Evolutionary conservation across 1,140 invertebrate genomes (phyloP), one percentile per base, ranked within the genome.

Genomic region (Bicyclus anynana): DNA sequence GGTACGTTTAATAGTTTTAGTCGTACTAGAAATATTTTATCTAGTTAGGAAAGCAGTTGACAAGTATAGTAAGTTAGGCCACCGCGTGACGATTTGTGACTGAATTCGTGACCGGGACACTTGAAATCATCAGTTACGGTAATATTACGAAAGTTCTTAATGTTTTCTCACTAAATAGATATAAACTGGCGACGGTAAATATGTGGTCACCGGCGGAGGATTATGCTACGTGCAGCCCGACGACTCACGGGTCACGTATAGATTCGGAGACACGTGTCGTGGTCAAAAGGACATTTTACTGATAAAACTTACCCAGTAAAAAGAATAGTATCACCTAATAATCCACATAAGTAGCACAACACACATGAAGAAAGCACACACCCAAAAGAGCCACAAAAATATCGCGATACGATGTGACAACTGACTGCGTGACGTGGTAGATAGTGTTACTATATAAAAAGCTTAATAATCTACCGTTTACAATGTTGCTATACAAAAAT

Each of bases 341-440:
- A 85, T 88, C 85, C 85, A 88, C 85, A 88, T 88, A 88, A 78
- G 85, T 86, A 88, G 85, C 80, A 88, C 79, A 88, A 86, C 81
- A 88, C 84, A 84, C 74, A 85, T 84, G 77, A 82, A 86, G 83
- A 86, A 85, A 84, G 83, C 83, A 88, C 85, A 88, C 83, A 86
- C 85, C 83, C 83, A 82, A 84, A 80, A 80, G 79, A 85, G 76
- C 73, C 82, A 88, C 85, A 88, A 88, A 88, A 86, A 86, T 88
- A 88, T 86, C 77, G 73, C 83, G 72, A 86, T 80, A 79, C 84
- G 78, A 84, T 80, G 78, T 84, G 76, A 84, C 82, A 87, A 84
- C 72, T 83, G 78, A 77, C 72, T 85, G 67, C 73, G 81, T 87
- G 84, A 87, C 84, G 84, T 87, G 84, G 84, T 87, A 87, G 62